Evolutionary conservation across 2,797 vertebrate species (phyloP), one percentile per base, ranked within the genome.

Genomic region (Cynodonichthys magdalenae): DNA sequence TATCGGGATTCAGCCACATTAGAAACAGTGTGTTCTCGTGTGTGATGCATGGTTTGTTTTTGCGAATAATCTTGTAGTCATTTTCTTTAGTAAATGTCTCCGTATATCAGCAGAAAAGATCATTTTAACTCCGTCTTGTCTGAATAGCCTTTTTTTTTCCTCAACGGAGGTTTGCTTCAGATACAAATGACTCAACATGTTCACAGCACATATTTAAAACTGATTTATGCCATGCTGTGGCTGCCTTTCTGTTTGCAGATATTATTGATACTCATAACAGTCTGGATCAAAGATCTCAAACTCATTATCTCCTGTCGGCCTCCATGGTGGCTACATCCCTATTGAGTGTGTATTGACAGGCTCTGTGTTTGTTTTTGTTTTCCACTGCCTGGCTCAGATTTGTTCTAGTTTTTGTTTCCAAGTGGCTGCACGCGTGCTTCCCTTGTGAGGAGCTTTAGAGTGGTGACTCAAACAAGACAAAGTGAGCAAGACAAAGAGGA

Each of bases 361-460:
- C 45, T 12, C 62, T 57, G 61, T 69, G 56, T 75, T 77, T 79
- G 69, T 81, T 46, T 53, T 80, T 10, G 12, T 77, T 87, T 84
- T 81, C 69, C 74, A 66, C 71, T 14, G 39, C 69, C 53, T 77
- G 53, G 67, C 80, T 85, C 77, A 58, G 79, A 86, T 89, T 81
- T 85, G 86, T 74, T 89, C 87, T 75, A 36, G 81, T 85, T 86
- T 85, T 81, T 79, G 56, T 84, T 88, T 89, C 75, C 84, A 79
- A 85, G 72, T 67, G 84, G 75, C 74, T 83, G 84, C 85, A 87
- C 39, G 58, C 64, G 20, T 87, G 85, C 76, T 77, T 77, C 79
- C 81, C 85, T 86, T 90, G 88, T 87, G 89, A 89, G 75, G 77
- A 77, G 75, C 87, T 89, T 82, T 52, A 83, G 86, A 89, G 89